These are phyloP conservation scores for Triplophysa bombifrons DNA, from an alignment of 2,797 vertebrate species.

Conservation along the genomic window DNA sequence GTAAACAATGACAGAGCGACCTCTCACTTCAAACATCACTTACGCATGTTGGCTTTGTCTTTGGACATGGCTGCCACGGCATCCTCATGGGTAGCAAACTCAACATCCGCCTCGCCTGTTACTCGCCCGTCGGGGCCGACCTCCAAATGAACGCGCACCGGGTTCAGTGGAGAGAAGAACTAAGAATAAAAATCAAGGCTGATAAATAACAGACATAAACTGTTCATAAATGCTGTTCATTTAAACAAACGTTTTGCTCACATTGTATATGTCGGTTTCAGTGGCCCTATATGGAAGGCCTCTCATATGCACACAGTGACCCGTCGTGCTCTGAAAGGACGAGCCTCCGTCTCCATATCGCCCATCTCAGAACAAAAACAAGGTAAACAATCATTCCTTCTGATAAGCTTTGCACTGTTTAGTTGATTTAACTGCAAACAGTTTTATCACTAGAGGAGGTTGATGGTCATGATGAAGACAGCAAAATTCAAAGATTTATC, in stretches of 20 bases:
- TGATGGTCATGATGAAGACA: background rate
- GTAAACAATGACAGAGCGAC: background rate
- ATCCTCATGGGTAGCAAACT: conserved; percentile 98
- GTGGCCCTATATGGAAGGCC: conserved; percentile 96
- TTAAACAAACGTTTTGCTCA: conserved; percentile 68
- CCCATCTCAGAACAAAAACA: conserved; percentile 78
- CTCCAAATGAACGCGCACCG: conserved; percentile 96
- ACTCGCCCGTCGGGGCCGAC: conserved; percentile 95
- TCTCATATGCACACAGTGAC: conserved; percentile 98
- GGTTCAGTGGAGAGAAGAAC: conserved; percentile 98
- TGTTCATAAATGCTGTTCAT: background rate
- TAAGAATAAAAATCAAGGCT: conserved; percentile 56
- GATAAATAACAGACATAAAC: background rate
- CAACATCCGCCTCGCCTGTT: conserved; percentile 96
- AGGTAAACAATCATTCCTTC: conserved; percentile 1
- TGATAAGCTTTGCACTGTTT: background rate
- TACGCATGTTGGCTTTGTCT: conserved; percentile 99
- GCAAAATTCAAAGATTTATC: background rate
- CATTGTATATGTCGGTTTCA: conserved; percentile 97
- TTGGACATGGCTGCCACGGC: conserved; percentile 99
- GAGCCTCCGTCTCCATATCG: conserved; percentile 90
- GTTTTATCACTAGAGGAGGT: background rate
- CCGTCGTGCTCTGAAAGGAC: conserved; percentile 97
- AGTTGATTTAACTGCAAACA: background rate
- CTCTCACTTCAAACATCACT: conserved; percentile 65